These are phyloP conservation scores for Orthosia gothica DNA, from an alignment of 2,888 invertebrate species.

Conservation along the genomic window DNA sequence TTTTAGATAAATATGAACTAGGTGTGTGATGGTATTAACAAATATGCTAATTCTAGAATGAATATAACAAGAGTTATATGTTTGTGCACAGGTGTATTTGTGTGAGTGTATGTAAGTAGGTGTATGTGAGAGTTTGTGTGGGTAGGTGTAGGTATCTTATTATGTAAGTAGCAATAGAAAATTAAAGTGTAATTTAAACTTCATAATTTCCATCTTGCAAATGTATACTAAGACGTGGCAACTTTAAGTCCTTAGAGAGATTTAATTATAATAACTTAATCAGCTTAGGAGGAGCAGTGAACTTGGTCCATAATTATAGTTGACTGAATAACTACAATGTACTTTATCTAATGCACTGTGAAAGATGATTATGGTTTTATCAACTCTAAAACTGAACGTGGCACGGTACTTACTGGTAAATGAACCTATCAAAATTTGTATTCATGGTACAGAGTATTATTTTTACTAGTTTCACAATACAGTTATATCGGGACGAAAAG, in stretches of 20 bases:
- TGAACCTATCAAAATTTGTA: not conserved
- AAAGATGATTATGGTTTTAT: too few species aligned
- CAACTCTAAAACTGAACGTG: not conserved
- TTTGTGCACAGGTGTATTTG: too few species aligned
- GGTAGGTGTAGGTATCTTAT: not conserved
- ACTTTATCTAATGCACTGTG: too few species aligned
- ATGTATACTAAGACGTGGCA: not conserved
- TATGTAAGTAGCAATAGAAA: conserved; percentile 21
- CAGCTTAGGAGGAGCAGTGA: not conserved
- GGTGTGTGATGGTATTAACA: too few species aligned
- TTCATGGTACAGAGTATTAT: too few species aligned
- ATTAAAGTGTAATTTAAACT: conserved; percentile 44
- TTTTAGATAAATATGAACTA: too few species aligned
- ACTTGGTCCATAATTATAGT: not conserved
- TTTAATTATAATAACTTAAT: conserved; percentile 15
- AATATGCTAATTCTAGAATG: too few species aligned
- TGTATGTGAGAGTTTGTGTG: too few species aligned
- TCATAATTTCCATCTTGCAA: conserved; percentile 19
- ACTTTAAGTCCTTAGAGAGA: conserved; percentile 13
- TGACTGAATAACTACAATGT: not conserved
- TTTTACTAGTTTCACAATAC: too few species aligned
- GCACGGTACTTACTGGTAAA: not conserved
- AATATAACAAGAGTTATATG: too few species aligned
- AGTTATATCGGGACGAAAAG: too few species aligned
- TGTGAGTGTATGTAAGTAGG: too few species aligned